Conservation (phyloP, 2,113 vertebrate genomes). For the Chrysochloris asiatica region DNA sequence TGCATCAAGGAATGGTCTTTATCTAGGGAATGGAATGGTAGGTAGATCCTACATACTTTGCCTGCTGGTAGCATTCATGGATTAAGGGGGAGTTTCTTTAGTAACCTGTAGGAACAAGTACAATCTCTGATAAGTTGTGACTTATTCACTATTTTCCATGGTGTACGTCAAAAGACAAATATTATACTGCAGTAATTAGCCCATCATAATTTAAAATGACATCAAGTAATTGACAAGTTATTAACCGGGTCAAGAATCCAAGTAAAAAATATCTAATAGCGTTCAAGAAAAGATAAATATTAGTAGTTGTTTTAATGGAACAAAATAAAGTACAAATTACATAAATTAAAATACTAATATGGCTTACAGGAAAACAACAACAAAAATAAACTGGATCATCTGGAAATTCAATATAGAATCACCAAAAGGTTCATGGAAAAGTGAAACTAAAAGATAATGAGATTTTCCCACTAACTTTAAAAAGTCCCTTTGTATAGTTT, state of each 20-base stretch:
- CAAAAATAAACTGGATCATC: not conserved
- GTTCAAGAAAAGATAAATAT: not conserved
- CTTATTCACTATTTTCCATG: conserved; percentile 14
- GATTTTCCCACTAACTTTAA: too few relatives aligned
- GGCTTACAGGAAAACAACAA: not conserved
- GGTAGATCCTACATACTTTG: not conserved
- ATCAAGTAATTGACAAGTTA: not conserved
- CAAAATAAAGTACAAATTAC: not conserved
- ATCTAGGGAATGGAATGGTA: not conserved
- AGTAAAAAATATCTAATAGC: not conserved
- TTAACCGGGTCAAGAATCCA: not conserved
- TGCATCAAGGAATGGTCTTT: not conserved
- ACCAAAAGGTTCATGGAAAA: too few relatives aligned
- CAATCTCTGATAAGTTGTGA: not conserved
- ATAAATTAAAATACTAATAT: conserved; percentile 8
- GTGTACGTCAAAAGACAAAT: not conserved
- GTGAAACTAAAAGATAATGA: too few relatives aligned
- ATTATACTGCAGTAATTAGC: not conserved
- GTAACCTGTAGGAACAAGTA: not conserved
- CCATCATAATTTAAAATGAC: not conserved
- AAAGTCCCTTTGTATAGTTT: not conserved
- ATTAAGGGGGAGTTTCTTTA: not conserved
- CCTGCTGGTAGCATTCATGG: not conserved
- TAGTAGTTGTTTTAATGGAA: not conserved
- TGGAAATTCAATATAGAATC: too few relatives aligned